A percentile compares a stretch with the other conserved stretches of the same genome.
Evolutionary conservation across 2,888 invertebrate species (phyloP).

Genomic region (Tenthredo notha): DNA sequence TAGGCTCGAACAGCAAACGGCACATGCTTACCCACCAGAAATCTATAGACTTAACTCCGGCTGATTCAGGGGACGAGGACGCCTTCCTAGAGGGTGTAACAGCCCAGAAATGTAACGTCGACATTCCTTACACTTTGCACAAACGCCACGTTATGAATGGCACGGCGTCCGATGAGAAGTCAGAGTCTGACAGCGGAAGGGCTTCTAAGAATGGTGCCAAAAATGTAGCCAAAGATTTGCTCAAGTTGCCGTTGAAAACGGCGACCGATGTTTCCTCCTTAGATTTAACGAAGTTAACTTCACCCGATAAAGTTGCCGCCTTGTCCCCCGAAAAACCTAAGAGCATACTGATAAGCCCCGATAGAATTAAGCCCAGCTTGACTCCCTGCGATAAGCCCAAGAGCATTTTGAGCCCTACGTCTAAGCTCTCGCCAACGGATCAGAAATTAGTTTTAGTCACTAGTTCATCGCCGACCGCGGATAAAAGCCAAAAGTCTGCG

Average conservation of each 20-base stretch:
- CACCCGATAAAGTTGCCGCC: slow-evolving; percentile 63
- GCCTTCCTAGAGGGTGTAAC: slow-evolving; percentile 82
- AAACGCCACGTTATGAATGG: slow-evolving; percentile 93
- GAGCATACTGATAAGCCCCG: slow-evolving; percentile 68
- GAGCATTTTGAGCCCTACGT: slow-evolving; percentile 67
- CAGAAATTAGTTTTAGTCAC: slow-evolving; percentile 60
- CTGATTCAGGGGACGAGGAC: slow-evolving; percentile 92
- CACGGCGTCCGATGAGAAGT: slow-evolving; percentile 81
- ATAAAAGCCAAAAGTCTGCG: slow-evolving; percentile 59
- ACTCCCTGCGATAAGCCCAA: slow-evolving; percentile 70
- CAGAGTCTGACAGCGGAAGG: slow-evolving; percentile 73
- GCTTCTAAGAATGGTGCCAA: slow-evolving; percentile 58
- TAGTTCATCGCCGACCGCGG: slow-evolving; percentile 67
- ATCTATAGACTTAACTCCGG: slow-evolving; percentile 91
- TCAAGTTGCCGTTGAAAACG: slow-evolving; percentile 70
- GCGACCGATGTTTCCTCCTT: slow-evolving; percentile 70
- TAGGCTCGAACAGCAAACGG: slow-evolving; percentile 87
- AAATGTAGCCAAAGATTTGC: slow-evolving; percentile 65
- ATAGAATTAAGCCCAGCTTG: slow-evolving; percentile 69
- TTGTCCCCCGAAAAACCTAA: slow-evolving; percentile 78
- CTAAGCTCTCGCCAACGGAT: slow-evolving; percentile 72
- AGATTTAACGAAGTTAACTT: slow-evolving; percentile 70
- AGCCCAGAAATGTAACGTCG: slow-evolving; percentile 79
- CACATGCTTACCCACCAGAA: slow-evolving; percentile 92
- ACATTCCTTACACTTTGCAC: slow-evolving; percentile 92